A percentile compares a stretch with the other conserved stretches of the same genome.
Conservation (phyloP, 2,113 vertebrate genomes). For the Narcine bancroftii region DNA sequence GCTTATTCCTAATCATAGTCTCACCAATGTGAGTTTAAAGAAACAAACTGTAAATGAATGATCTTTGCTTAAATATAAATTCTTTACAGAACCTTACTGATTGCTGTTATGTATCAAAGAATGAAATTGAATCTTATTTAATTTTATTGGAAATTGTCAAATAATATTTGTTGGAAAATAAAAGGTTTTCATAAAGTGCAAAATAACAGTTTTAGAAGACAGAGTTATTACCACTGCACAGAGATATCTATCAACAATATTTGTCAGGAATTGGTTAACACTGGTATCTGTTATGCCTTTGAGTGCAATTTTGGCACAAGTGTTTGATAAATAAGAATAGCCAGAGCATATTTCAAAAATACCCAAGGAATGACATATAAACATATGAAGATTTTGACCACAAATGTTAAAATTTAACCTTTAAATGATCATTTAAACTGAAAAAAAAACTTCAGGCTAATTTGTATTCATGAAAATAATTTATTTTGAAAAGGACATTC, state of each 20-base stretch:
- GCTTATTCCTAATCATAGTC: not conserved
- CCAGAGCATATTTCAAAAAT: not conserved
- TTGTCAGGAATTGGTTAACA: not conserved
- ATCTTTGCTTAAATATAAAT: not conserved
- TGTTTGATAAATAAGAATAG: not conserved
- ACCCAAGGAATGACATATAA: not conserved
- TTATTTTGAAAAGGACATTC: conserved; percentile 27
- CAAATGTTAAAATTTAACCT: not conserved
- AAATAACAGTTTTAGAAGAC: not conserved
- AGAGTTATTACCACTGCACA: not conserved
- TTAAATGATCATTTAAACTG: not conserved
- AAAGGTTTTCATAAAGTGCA: not conserved
- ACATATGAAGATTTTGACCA: not conserved
- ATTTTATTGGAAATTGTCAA: not conserved
- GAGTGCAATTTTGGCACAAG: not conserved
- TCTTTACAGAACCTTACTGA: not conserved
- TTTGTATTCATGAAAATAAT: conserved; percentile 14
- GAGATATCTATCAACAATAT: not conserved
- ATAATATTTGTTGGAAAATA: not conserved
- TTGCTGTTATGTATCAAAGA: not conserved
- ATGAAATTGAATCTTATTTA: not conserved
- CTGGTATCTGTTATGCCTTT: not conserved
- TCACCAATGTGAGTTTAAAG: not conserved
- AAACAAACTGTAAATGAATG: not conserved
- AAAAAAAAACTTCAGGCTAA: not conserved